Conservation (phyloP, 2,797 vertebrate species). For the Microctenopoma lineatum region DNA sequence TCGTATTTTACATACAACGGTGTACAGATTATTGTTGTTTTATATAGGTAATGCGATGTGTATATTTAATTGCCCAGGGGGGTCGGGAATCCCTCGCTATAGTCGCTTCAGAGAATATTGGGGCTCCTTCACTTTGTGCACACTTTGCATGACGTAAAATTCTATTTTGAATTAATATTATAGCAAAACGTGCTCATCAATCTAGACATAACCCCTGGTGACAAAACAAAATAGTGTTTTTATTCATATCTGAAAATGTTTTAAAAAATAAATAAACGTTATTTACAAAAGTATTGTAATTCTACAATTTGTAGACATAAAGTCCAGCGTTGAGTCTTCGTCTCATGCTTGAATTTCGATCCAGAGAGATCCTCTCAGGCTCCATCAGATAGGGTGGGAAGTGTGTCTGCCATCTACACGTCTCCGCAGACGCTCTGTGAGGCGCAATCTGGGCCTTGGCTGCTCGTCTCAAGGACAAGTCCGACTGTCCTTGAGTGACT, state of each 20-base stretch:
- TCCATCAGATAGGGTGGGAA: too few relatives aligned
- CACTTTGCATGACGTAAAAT: not conserved
- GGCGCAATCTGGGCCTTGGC: not conserved
- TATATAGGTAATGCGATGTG: slow-evolving; percentile 75
- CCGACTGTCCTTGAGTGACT: not conserved
- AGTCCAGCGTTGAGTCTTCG: not conserved
- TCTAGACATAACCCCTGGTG: too few relatives aligned
- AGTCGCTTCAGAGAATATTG: not conserved
- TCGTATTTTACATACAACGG: slow-evolving; percentile 75
- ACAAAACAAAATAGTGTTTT: too few relatives aligned
- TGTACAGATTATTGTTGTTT: slow-evolving; percentile 81
- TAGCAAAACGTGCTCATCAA: too few relatives aligned
- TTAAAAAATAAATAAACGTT: not conserved
- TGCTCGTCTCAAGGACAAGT: not conserved
- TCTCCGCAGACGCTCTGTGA: not conserved
- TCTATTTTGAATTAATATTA: not conserved
- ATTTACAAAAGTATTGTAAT: not conserved
- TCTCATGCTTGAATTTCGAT: too few relatives aligned
- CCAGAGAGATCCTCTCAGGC: too few relatives aligned
- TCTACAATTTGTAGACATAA: not conserved
- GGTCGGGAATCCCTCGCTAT: slow-evolving; percentile 75
- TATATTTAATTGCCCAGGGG: slow-evolving; percentile 77
- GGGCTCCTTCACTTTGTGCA: not conserved
- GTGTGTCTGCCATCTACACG: not conserved
- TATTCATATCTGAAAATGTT: too few relatives aligned